Conservation (phyloP, 2,797 vertebrate genomes). For the Aulostomus chinensis region DNA sequence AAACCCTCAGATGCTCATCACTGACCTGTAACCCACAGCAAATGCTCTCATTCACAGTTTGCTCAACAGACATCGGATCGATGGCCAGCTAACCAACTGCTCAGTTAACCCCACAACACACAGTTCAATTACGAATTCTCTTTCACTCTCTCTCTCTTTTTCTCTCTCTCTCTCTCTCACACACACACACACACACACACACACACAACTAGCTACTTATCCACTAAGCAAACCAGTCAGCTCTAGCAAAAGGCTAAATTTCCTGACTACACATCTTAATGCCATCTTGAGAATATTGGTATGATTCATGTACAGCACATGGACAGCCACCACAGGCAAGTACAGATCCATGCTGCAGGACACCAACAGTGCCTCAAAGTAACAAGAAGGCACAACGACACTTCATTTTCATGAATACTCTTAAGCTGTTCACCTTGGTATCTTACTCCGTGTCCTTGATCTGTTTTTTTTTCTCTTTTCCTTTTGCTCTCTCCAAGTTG, state of each 20-base stretch:
- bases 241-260: background rate
- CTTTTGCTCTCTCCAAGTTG: constrained; percentile 39
- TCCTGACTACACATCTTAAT: background rate
- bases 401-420: constrained; percentile 5
- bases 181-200: constrained; percentile 2
- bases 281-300: no score
- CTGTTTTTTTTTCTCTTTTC: constrained; percentile 23
- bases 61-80: constrained; percentile 49
- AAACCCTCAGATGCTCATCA: constrained; percentile 40
- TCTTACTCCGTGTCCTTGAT: constrained; percentile 47
- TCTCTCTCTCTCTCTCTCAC: no score
- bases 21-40: constrained; percentile 65
- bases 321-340: no score
- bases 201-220: background rate
- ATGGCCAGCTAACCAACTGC: constrained; percentile 48
- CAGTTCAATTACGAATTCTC: constrained; percentile 10
- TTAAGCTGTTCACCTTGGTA: constrained; percentile 14
- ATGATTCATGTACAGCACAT: no score
- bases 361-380: background rate
- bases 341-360: no score
- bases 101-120: constrained; percentile 5
- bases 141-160: no score
- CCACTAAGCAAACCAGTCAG: constrained; percentile 1
- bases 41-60: constrained; percentile 63
- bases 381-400: background rate